Conservation (phyloP, 2,797 vertebrate species). For the Cuniculus paca region DNA sequence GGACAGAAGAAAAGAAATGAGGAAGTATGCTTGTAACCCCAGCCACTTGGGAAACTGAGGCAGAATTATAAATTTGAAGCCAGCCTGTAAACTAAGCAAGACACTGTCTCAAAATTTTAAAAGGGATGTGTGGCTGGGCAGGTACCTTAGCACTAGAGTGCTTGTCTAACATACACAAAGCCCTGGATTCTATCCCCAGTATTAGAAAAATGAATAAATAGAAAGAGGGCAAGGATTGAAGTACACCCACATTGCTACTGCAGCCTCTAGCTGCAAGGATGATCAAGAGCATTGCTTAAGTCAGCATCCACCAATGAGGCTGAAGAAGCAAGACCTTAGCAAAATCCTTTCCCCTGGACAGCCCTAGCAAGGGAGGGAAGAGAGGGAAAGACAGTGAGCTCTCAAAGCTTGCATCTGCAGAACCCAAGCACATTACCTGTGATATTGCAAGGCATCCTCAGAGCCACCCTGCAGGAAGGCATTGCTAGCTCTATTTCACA, state of each 20-base stretch:
- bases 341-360: fast-evolving
- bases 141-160: not conserved
- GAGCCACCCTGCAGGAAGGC: not conserved
- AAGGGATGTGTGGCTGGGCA: not conserved
- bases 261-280: not conserved
- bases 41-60: not conserved
- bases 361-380: no score
- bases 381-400: not conserved
- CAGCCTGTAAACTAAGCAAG: not conserved
- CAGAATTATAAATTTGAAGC: not conserved
- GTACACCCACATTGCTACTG: not conserved
- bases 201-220: not conserved
- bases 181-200: not conserved
- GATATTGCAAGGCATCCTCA: not conserved
- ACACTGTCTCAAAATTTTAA: not conserved
- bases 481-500: not conserved
- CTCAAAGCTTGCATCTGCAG: not conserved
- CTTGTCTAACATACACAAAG: not conserved
- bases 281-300: no score
- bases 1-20: not conserved
- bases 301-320: not conserved
- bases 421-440: not conserved
- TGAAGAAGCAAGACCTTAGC: not conserved
- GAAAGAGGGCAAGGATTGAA: not conserved
- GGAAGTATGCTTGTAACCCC: not conserved